These are phyloP conservation scores for Thymelicus sylvestris DNA, from an alignment of 2,888 invertebrate species.

Conservation along the genomic window DNA sequence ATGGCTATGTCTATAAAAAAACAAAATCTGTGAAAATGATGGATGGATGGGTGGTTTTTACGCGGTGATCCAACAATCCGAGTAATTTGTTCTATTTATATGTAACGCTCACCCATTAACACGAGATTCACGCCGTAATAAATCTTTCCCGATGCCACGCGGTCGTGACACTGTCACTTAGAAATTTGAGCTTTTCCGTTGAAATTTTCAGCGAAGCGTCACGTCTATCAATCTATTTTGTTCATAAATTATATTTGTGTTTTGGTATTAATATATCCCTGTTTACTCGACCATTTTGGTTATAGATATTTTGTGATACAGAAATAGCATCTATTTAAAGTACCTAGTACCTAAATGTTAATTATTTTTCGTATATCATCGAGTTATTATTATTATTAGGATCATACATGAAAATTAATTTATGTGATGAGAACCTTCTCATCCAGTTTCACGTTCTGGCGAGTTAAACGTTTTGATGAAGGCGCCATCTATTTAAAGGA, in stretches of 20 bases:
- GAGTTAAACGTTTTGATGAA: too few relatives aligned
- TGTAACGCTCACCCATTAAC: constrained; percentile 4
- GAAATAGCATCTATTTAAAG: too few relatives aligned
- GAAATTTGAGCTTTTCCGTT: constrained; percentile 10
- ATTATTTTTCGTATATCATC: too few relatives aligned
- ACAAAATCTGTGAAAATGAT: too few relatives aligned
- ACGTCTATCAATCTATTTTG: constrained; percentile 4
- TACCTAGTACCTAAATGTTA: too few relatives aligned
- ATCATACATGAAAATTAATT: constrained; percentile 6
- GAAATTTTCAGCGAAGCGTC: constrained; percentile 3
- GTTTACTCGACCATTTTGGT: neutral
- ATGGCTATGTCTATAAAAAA: too few relatives aligned
- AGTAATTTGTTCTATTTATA: constrained; percentile 7
- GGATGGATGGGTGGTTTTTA: neutral
- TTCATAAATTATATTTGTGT: constrained; percentile 5
- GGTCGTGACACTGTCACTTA: constrained; percentile 14
- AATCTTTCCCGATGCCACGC: constrained; percentile 16
- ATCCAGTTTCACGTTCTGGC: neutral
- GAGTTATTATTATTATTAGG: neutral
- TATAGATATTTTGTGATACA: neutral
- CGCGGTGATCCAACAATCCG: neutral
- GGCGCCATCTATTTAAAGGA: too few relatives aligned
- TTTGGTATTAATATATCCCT: neutral
- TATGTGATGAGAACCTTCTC: neutral
- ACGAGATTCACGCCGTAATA: constrained; percentile 9